Percentiles rank a stretch among this genome's conserved stretches.
These are phyloP conservation scores for Drosophila infuscata DNA, from an alignment of 2,888 invertebrate species.

Conservation along the genomic window DNA sequence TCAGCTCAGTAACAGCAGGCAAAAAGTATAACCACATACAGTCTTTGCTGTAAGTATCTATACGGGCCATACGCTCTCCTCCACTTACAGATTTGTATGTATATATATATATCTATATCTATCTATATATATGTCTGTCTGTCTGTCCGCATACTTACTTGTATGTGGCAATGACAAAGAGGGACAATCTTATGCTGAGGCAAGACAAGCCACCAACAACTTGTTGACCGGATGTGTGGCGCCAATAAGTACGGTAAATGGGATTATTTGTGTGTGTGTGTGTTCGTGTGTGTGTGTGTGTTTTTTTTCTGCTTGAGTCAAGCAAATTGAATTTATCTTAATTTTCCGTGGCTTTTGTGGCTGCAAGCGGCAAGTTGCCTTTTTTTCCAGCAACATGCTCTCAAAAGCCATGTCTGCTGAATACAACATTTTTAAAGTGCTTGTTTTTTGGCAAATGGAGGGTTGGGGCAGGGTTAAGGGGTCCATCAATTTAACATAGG, in stretches of 20 bases:
- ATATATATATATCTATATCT: not conserved
- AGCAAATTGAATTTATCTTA: slow-evolving; percentile 63
- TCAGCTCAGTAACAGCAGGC: slow-evolving; percentile 29
- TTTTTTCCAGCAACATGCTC: not conserved
- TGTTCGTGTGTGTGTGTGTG: not conserved
- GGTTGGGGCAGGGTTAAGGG: not conserved
- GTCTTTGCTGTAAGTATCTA: slow-evolving; percentile 31
- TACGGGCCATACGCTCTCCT: slow-evolving; percentile 40
- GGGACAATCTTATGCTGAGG: slow-evolving; percentile 27
- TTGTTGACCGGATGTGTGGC: slow-evolving; percentile 77
- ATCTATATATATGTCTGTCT: not conserved
- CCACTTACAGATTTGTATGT: slow-evolving; percentile 30
- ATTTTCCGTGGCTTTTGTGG: slow-evolving; percentile 50
- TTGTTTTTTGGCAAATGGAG: not conserved
- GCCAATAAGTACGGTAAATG: slow-evolving; percentile 75
- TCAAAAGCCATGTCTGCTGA: slow-evolving; percentile 25
- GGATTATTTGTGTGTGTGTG: slow-evolving; percentile 64
- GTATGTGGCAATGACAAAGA: slow-evolving; percentile 62
- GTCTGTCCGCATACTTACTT: not conserved
- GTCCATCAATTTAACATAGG: slow-evolving; percentile 18
- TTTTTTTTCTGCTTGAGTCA: slow-evolving; percentile 19
- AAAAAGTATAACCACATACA: slow-evolving; percentile 31
- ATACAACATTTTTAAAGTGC: slow-evolving; percentile 33
- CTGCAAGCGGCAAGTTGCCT: slow-evolving; percentile 22
- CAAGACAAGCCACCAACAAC: slow-evolving; percentile 53